phyloP scores from a whole-genome alignment of 2,113 vertebrate genomes.

The Amphiprion ocellaris region DNA sequence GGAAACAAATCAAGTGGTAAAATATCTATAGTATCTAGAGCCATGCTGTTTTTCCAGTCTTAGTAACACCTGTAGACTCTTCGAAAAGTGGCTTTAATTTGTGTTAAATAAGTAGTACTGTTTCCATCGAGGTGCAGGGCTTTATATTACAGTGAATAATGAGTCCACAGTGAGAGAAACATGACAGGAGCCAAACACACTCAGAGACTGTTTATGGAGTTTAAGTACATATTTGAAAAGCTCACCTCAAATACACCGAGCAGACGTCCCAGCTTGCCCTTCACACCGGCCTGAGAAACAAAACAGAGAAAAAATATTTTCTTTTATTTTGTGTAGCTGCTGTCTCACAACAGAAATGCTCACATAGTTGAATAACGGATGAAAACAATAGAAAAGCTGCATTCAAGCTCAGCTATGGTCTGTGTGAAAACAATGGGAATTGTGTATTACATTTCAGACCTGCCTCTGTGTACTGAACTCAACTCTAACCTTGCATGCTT shows the following conservation, averaged over 20 bases:
- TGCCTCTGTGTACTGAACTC: background rate
- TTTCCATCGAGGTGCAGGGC: too few relatives aligned
- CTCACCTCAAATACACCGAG: conserved; percentile 98
- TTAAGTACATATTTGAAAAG: background rate
- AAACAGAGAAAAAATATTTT: conserved; percentile 5
- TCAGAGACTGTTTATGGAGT: too few relatives aligned
- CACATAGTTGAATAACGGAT: conserved; percentile 12
- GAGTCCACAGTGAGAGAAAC: too few relatives aligned
- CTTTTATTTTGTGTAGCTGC: background rate
- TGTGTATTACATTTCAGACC: background rate
- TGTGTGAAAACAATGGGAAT: conserved; percentile 18
- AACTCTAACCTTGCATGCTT: conserved; percentile 11
- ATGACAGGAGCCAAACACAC: too few relatives aligned
- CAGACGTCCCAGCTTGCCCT: conserved; percentile 96
- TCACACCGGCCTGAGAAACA: conserved; percentile 92
- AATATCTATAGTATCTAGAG: too few relatives aligned
- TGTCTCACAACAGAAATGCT: background rate
- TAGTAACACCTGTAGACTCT: too few relatives aligned
- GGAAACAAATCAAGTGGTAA: too few relatives aligned
- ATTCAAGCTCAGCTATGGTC: background rate
- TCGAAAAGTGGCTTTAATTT: too few relatives aligned
- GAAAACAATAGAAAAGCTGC: conserved; percentile 18
- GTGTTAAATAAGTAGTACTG: too few relatives aligned
- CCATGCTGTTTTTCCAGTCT: too few relatives aligned
- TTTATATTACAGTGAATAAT: too few relatives aligned